Evolutionary conservation across 2,797 vertebrate species (phyloP), one percentile per base, ranked within the genome.

Genomic region (Enteromius radiatus): DNA sequence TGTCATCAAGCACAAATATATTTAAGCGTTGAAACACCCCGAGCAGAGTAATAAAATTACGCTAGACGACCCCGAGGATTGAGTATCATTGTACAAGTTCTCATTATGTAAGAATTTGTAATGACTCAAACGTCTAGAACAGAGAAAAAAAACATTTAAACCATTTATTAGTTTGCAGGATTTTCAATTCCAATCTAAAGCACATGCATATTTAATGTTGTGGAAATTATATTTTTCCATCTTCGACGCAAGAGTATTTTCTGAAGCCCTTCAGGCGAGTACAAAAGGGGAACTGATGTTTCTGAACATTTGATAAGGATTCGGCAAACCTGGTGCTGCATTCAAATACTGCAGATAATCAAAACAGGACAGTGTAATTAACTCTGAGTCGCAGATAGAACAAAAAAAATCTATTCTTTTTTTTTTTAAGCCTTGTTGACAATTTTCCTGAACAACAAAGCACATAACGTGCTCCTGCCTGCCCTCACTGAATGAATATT

Each of bases 191-290:
- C 10, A 79, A 21, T 56, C 47, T 67, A 43, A 15, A 31, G 21
- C 54, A 11, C 61, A 81, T 82, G 33, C 61, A 75, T 75, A 54
- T 75, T 75, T 81, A 52, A 81, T 75, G n/a, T 28, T 6, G 67
- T 10, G 59, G 10, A 41, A 81, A 31, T 75, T 0, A 65, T 21
- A 43, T 75, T 56, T 47, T 43, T 28, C 8, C 11, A n/a, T 38
- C 21, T 65, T 54, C 28, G 52, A 14, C 2, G 21, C 7, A 28
- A 52, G 26, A 52, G 2, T 0, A 74, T 75, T 74, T 81, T 65
- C 21, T 45, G 38, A 23, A 12, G 8, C 43, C n/a, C 69, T 73
- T 38, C n/a, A 28, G 59, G 69, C 23, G 11, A 73, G 33, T 7
- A 75, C 59, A 65, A 74, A 31, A 64, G 69, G 31, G 26, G 38